These are phyloP conservation scores for Pollicipes pollicipes DNA, from an alignment of 1,140 invertebrate species.

Conservation along the genomic window DNA sequence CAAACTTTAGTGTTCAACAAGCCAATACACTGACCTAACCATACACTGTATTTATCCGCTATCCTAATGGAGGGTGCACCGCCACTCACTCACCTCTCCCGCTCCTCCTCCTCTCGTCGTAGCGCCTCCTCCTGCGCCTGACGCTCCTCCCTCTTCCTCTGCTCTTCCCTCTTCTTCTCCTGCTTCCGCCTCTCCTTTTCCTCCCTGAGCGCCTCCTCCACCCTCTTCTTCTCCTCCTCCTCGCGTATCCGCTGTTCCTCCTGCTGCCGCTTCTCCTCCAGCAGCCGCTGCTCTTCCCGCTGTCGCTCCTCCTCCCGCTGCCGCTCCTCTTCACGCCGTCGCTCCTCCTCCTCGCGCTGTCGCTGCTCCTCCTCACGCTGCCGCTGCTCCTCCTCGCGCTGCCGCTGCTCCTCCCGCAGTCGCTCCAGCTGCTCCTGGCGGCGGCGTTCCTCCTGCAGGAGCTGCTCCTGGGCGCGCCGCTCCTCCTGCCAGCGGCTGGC, in stretches of 20 bases:
- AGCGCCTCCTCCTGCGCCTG: constrained; percentile 15
- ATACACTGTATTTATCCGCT: no score
- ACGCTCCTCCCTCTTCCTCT: constrained; percentile 14
- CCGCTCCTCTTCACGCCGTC: constrained; percentile 14
- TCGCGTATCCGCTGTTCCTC: constrained; percentile 17
- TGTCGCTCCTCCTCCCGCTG: constrained; percentile 12
- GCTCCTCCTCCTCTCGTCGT: constrained; percentile 12
- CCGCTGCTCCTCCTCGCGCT: constrained; percentile 17
- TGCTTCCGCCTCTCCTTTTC: constrained; percentile 19
- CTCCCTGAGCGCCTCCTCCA: constrained; percentile 14
- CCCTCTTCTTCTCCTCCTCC: constrained; percentile 18
- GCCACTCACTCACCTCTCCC: constrained; percentile 1
- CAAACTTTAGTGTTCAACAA: no score
- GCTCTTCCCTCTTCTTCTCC: constrained; percentile 12
- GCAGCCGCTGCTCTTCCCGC: constrained; percentile 1
- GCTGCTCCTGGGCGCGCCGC: neutral
- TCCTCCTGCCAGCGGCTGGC: neutral
- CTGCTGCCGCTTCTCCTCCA: constrained; percentile 13
- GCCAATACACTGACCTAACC: no score
- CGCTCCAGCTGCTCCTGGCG: constrained; percentile 11
- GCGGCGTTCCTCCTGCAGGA: neutral
- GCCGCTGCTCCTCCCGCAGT: constrained; percentile 8
- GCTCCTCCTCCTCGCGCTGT: constrained; percentile 14
- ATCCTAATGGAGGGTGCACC: no score
- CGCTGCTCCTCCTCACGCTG: constrained; percentile 16